A percentile compares a stretch with the other conserved stretches of the same genome.
Evolutionary conservation across 1,140 invertebrate genomes (phyloP).

Genomic region (Subanguina moxae): DNA sequence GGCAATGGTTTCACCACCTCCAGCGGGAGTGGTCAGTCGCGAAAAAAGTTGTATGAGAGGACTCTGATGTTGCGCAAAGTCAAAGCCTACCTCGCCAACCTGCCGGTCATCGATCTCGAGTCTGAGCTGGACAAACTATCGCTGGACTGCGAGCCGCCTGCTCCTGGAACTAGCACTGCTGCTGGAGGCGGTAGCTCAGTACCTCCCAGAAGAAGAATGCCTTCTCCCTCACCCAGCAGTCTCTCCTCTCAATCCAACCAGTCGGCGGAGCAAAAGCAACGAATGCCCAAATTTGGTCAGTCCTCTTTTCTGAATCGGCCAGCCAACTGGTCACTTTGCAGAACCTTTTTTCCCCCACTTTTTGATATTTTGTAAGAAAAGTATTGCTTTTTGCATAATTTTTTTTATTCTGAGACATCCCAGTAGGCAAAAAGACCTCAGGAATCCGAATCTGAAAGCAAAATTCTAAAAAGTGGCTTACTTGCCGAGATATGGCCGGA

Average conservation of each 20-base stretch:
- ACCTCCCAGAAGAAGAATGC: slow-evolving; percentile 75
- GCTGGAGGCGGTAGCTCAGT: slow-evolving; percentile 56
- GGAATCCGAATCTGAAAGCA: too few species aligned
- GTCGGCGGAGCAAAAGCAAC: slow-evolving; percentile 36
- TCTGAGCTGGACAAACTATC: slow-evolving; percentile 79
- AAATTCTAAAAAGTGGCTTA: too few species aligned
- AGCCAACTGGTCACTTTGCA: too few species aligned
- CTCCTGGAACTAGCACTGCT: slow-evolving; percentile 17
- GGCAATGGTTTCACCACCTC: background rate
- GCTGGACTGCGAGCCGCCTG: slow-evolving; percentile 75
- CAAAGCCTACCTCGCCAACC: slow-evolving; percentile 85
- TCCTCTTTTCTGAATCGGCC: too few species aligned
- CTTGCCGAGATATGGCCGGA: too few species aligned
- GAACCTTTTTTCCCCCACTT: too few species aligned
- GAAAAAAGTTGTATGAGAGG: slow-evolving; percentile 60
- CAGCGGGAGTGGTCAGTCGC: slow-evolving; percentile 39
- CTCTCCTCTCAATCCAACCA: slow-evolving; percentile 69
- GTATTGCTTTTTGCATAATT: too few species aligned
- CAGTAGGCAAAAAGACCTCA: too few species aligned
- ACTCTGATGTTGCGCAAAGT: slow-evolving; percentile 93
- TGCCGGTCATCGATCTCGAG: slow-evolving; percentile 88
- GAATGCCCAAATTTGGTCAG: slow-evolving; percentile 14
- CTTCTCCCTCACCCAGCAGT: slow-evolving; percentile 80
- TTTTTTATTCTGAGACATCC: too few species aligned
- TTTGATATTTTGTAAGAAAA: too few species aligned